phyloP scores from a whole-genome alignment of 2,888 invertebrate genomes.

The Iphiclides podalirius region DNA sequence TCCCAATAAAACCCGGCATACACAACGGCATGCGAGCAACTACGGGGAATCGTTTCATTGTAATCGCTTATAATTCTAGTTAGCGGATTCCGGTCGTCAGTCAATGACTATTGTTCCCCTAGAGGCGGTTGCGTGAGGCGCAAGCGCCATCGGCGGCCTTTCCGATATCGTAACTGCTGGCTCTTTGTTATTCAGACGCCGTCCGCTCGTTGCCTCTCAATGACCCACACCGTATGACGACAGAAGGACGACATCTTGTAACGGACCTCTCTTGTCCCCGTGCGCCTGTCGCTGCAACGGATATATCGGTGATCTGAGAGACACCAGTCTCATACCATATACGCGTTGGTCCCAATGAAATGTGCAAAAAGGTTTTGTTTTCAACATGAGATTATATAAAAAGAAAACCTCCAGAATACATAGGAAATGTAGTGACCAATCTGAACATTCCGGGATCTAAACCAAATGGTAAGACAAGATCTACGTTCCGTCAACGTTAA shows the following conservation, averaged over 20 bases:
- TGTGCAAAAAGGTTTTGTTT: too few relatives aligned
- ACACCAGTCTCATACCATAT: too few relatives aligned
- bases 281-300: too few relatives aligned
- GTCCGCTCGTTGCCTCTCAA: slow-evolving; percentile 65
- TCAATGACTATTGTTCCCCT: slow-evolving; percentile 60
- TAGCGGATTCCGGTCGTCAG: slow-evolving; percentile 54
- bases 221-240: slow-evolving; percentile 62
- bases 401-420: too few relatives aligned
- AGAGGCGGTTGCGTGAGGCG: slow-evolving; percentile 56
- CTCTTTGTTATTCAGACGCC: slow-evolving; percentile 66
- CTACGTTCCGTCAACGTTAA: too few relatives aligned
- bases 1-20: slow-evolving; percentile 39
- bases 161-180: slow-evolving; percentile 61
- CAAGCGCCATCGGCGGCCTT: slow-evolving; percentile 54
- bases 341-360: too few relatives aligned
- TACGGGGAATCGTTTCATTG: slow-evolving; percentile 66
- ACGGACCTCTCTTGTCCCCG: slow-evolving; percentile 41
- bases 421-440: too few relatives aligned
- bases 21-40: slow-evolving; percentile 38
- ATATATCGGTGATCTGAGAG: too few relatives aligned
- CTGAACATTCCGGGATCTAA: too few relatives aligned
- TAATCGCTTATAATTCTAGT: slow-evolving; percentile 62
- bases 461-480: too few relatives aligned
- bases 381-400: too few relatives aligned
- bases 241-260: slow-evolving; percentile 56